Conservation (phyloP, 2,797 vertebrate genomes). For the Hydrolagus colliei region DNA sequence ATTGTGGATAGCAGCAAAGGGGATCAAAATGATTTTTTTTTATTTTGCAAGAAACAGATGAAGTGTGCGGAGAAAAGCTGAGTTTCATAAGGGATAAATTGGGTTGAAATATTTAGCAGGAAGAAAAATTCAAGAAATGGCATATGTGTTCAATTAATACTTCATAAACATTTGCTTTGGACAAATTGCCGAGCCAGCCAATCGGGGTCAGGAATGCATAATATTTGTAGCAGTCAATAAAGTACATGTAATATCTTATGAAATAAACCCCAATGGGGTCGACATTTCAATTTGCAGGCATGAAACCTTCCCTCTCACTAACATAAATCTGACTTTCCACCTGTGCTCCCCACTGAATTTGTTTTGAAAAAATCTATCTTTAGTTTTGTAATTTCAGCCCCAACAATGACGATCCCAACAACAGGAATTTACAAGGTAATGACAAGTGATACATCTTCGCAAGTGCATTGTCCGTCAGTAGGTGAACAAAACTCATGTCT, state of each 20-base stretch:
- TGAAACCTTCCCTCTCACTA: background rate
- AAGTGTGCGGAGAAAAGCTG: background rate
- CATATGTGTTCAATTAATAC: conserved; percentile 9
- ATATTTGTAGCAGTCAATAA: conserved; percentile 9
- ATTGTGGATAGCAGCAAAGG: background rate
- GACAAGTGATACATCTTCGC: no score
- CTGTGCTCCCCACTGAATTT: no score
- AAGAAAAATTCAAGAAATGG: conserved; percentile 9
- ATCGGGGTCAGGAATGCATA: background rate
- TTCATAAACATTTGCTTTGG: background rate
- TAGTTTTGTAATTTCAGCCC: no score
- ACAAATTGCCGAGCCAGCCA: background rate
- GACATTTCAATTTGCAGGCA: no score
- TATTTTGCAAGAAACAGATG: background rate
- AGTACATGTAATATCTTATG: background rate
- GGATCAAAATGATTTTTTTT: conserved; percentile 6
- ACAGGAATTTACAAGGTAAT: no score
- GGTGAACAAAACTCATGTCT: no score
- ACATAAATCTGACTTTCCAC: background rate
- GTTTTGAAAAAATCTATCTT: no score
- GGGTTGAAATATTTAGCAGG: background rate
- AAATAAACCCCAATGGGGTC: no score
- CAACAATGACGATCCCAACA: no score
- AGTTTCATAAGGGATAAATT: background rate
- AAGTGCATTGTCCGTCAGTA: no score